These are phyloP conservation scores for Drosophila subsilvestris DNA, from an alignment of 2,888 invertebrate genomes.

Conservation along the genomic window DNA sequence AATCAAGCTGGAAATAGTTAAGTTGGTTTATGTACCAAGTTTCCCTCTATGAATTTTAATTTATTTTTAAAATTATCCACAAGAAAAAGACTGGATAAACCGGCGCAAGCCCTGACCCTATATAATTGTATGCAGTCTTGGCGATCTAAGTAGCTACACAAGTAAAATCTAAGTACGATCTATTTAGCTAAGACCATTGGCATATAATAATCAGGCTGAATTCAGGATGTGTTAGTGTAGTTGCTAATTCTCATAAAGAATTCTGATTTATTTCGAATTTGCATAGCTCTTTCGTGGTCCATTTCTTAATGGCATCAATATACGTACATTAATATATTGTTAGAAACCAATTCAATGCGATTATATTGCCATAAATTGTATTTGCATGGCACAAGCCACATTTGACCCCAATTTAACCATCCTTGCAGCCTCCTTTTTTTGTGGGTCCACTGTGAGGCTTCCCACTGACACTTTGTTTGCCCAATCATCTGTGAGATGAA, in stretches of 20 bases:
- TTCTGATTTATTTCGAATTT: neutral
- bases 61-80: too few species aligned
- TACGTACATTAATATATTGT: neutral
- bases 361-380: neutral
- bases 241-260: neutral
- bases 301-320: neutral
- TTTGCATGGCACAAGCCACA: neutral
- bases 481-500: constrained; percentile 48
- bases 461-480: constrained; percentile 17
- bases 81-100: too few species aligned
- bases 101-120: too few species aligned
- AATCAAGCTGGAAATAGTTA: too few species aligned
- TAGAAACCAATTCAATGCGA: neutral
- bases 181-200: too few species aligned
- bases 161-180: too few species aligned
- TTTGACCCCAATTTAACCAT: neutral
- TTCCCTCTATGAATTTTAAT: too few species aligned
- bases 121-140: too few species aligned
- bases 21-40: too few species aligned
- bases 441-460: neutral
- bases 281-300: neutral
- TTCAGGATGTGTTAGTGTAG: too few species aligned
- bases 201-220: too few species aligned
- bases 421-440: neutral
- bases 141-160: too few species aligned